Evolutionary conservation across 2,888 invertebrate species (phyloP), one percentile per base, ranked within the genome.

Genomic region (Palloptera scutellata): DNA sequence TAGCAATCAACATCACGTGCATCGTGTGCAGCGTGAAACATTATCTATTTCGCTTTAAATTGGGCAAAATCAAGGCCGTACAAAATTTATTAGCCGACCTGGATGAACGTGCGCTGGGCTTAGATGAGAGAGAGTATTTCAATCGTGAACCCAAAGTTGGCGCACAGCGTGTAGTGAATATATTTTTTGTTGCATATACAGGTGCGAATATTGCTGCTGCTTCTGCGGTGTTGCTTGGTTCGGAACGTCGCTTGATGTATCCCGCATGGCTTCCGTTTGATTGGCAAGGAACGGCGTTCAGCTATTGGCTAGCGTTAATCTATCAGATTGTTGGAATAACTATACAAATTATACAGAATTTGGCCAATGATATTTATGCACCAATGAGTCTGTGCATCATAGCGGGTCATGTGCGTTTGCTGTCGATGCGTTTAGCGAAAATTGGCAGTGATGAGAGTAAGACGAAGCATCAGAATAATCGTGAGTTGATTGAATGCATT

Each of bases 231-330:
- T 9, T 73, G 2, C 15, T 69, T 10, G 70, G 64, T 19, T 12
- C 17, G 0, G 70, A 75, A 45, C 66, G 69, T 12, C 67, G 70
- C 1, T 52, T 75, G 4, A 69, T 73, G 67, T 75, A 73, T 59
- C 74, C 75, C 8, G 76, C 70, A 1, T 76, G 74, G 74, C 70
- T 74, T 65, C 75, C 75, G 11, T 71, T 74, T 19, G 70, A 74
- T 43, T 73, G 73, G 72, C 62, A 12, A 15, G 64, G 67, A 19
- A 69, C 72, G 0, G 11, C 41, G n/a, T 15, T 12, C 4, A 60
- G 65, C 12, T 75, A 72, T 53, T 67, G 57, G 20, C 41, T 57
- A 1, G 70, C 72, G 1, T 41, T 73, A 10, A 9, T 71, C 4
- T 75, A 74, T 70, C 74, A 75, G 54, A 65, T 71, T 60, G 51